Evolutionary conservation across 1,140 invertebrate species (phyloP), one percentile per base, ranked within the genome.

Genomic region (Calliopsis andreniformis): DNA sequence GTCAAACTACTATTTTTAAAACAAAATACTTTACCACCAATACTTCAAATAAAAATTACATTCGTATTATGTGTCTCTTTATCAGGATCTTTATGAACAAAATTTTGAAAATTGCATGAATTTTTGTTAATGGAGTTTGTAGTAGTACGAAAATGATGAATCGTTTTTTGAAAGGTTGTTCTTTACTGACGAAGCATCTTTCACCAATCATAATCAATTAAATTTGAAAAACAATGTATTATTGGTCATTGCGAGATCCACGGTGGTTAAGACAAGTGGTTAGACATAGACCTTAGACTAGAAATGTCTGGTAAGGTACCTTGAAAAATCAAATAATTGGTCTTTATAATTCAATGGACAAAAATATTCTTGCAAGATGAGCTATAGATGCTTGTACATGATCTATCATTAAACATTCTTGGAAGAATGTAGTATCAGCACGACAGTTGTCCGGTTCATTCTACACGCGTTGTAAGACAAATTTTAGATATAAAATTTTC

Each of bases 271-370:
- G 32, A 59, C 42, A 0, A 59, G n/a, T 42, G 58, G 20, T 39
- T 59, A 20, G 42, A 59, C 32, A 42, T 39, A 39, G n/a, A 23
- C 32, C n/a, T 30, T n/a, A n/a, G n/a, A n/a, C n/a, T n/a, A n/a
- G n/a, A 56, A 30, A 56, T 56, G 53, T 59, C 16, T 59, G 35
- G n/a, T n/a, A 14, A 20, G 20, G 3, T 42, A n/a, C n/a, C n/a
- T n/a, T 42, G n/a, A 59, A 59, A 39, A 59, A 59, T 8, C 58
- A 59, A 59, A 59, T 59, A 42, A 59, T 59, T 23, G 16, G 3
- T n/a, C 3, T 0, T n/a, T 56, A 56, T 56, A n/a, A n/a, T n/a
- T n/a, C n/a, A n/a, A n/a, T n/a, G n/a, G n/a, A n/a, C n/a, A n/a
- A n/a, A n/a, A n/a, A n/a, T n/a, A n/a, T n/a, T n/a, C n/a, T n/a